A percentile compares a stretch with the other conserved stretches of the same genome.
Evolutionary conservation across 64 coral and sea anemone species (phyloP).

Genomic region (Porites australiensis): DNA sequence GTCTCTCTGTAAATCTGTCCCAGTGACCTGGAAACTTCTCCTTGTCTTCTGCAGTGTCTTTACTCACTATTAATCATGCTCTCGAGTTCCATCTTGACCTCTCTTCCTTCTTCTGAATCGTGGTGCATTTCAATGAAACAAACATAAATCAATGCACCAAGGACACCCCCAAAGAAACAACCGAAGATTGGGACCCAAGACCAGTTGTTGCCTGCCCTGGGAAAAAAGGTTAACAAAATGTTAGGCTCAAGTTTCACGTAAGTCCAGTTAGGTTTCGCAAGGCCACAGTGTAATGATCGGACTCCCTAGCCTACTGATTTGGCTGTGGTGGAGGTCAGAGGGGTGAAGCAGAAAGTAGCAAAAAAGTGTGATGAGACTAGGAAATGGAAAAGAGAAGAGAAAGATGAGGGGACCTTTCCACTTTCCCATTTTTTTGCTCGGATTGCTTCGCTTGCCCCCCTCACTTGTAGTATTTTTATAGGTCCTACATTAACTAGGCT

Average conservation of each 20-base stretch:
- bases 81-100: not conserved
- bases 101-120: not conserved
- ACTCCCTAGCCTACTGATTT: too few relatives aligned
- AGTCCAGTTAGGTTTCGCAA: too few relatives aligned
- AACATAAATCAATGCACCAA: slow-evolving; percentile 71
- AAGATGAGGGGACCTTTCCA: too few relatives aligned
- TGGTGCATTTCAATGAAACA: slow-evolving; percentile 80
- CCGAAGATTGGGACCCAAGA: slow-evolving; percentile 79
- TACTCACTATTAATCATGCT: slow-evolving; percentile 13
- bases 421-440: too few relatives aligned
- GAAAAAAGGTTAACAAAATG: not conserved
- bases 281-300: too few relatives aligned
- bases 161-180: slow-evolving; percentile 54
- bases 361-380: too few relatives aligned
- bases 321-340: too few relatives aligned
- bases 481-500: too few relatives aligned
- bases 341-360: too few relatives aligned
- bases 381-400: too few relatives aligned
- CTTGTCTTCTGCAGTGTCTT: not conserved
- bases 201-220: slow-evolving; percentile 73
- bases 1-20: not conserved
- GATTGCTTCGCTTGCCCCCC: too few relatives aligned
- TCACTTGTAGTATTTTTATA: too few relatives aligned
- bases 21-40: not conserved
- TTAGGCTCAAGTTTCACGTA: not conserved